phyloP scores from a whole-genome alignment of 2,888 invertebrate genomes.

The Chouioia cunea region DNA sequence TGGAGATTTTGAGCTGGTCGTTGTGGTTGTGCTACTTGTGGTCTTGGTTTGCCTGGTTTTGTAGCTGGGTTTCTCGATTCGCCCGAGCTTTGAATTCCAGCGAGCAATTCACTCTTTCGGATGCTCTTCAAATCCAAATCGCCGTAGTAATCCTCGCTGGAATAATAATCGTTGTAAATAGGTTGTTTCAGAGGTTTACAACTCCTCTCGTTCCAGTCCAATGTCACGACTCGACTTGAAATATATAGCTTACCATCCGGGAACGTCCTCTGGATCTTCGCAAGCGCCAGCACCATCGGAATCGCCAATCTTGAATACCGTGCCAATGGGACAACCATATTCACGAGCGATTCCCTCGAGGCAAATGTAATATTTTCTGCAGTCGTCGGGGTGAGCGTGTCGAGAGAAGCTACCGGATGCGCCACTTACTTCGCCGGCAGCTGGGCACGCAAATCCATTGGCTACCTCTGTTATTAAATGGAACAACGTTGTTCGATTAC shows the following conservation, averaged over 20 bases:
- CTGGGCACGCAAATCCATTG: conserved; percentile 89
- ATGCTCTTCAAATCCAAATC: conserved; percentile 95
- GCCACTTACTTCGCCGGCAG: conserved; percentile 83
- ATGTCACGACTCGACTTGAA: neutral
- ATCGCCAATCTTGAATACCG: conserved; percentile 94
- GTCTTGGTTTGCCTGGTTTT: conserved; percentile 72
- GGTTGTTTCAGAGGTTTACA: too few species aligned
- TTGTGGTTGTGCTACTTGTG: conserved; percentile 47
- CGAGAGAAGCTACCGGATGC: conserved; percentile 89
- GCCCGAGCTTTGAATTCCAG: conserved; percentile 78
- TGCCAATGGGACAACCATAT: conserved; percentile 95
- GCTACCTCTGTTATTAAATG: conserved; percentile 80
- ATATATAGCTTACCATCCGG: conserved; percentile 86
- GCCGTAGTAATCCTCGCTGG: conserved; percentile 97
- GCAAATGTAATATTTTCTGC: conserved; percentile 96
- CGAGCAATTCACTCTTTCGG: conserved; percentile 92
- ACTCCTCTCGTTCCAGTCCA: too few species aligned
- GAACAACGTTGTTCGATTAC: too few species aligned
- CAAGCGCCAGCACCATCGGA: conserved; percentile 92
- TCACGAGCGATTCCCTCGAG: conserved; percentile 90
- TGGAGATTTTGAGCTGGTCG: conserved; percentile 47
- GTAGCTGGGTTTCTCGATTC: conserved; percentile 72
- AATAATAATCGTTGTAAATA: too few species aligned
- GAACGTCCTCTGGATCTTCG: conserved; percentile 95
- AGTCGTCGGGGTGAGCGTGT: conserved; percentile 94